Base-by-base conservation (phyloP, 2,888 invertebrate genomes). In the Lasius platythorax region DNA sequence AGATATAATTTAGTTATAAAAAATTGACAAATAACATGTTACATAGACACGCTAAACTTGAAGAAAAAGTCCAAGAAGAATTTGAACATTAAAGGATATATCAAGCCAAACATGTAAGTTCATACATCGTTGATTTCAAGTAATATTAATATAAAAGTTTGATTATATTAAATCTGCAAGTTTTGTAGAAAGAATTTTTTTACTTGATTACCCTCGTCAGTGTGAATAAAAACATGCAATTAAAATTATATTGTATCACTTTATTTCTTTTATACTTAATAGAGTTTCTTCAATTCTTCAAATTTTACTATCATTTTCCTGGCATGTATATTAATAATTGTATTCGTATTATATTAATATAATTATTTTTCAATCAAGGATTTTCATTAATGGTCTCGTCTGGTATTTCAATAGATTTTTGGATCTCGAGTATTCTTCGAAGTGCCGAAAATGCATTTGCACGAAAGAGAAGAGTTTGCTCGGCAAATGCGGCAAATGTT, bases 401-500 rank as follows among this genome's bases (percentile, higher is more conserved):
- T 11, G 8, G 8, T 56, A 73, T 58, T 28, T 28, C 9, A 56
- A 53, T 28, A 28, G 28, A 61, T 8, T 61, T 43, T 18, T 0
- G 15, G n/a, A 33, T 73, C 12, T 61, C 5, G 1, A 6, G 0
- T 50, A 64, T 63, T 50, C 37, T 37, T 4, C 37, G 37, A 33
- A 33, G 30, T 37, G n/a, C n/a, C 23, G 1, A 11, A 37, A 37
- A 50, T 50, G 37, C 37, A 50, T 64, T 75, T 37, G 64, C 37
- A 11, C 12, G 2, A 46, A 15, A 3, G 18, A 43, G 30, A 63
- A 18, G 56, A 61, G 23, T 43, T 85, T 23, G 64, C 67, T n/a
- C 61, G 74, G 28, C 79, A 67, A 56, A 70, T 64, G 46, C 76
- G 67, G 70, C 83, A 18, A 86, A 78, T 73, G 89, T 58, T 83